A percentile compares a stretch with the other conserved stretches of the same genome.
phyloP scores from a whole-genome alignment of 2,888 invertebrate genomes.

The Pycnomerus fuliginosus region DNA sequence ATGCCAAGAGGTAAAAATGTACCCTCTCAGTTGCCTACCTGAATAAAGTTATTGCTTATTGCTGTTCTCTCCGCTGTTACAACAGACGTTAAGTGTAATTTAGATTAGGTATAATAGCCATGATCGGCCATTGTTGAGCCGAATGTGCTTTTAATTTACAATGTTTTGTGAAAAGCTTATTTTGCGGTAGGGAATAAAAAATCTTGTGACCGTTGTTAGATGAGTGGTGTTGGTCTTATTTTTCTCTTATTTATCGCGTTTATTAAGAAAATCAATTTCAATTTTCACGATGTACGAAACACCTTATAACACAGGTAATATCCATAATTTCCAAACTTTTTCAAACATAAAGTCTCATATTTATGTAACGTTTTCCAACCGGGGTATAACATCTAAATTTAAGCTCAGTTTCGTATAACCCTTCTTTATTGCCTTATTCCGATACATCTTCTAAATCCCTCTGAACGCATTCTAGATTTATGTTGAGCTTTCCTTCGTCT shows the following conservation, averaged over 20 bases:
- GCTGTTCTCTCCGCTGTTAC: slow-evolving; percentile 42
- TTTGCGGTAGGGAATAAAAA: slow-evolving; percentile 25
- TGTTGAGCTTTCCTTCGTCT: slow-evolving; percentile 37
- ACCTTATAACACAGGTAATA: slow-evolving; percentile 5
- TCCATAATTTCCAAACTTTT: slow-evolving; percentile 39
- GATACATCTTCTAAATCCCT: slow-evolving; percentile 51
- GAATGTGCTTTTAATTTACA: slow-evolving; percentile 38
- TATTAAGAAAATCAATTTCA: neutral
- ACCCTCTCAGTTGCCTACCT: slow-evolving; percentile 31
- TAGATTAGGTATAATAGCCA: slow-evolving; percentile 49
- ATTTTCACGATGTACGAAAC: neutral
- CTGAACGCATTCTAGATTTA: slow-evolving; percentile 48
- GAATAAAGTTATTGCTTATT: slow-evolving; percentile 38
- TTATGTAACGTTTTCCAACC: slow-evolving; percentile 39
- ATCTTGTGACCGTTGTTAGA: slow-evolving; percentile 34
- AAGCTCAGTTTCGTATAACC: slow-evolving; percentile 48
- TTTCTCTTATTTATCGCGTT: neutral
- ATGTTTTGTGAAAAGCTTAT: slow-evolving; percentile 28
- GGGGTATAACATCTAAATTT: slow-evolving; percentile 49
- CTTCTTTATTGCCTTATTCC: slow-evolving; percentile 51
- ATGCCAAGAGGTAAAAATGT: slow-evolving; percentile 20
- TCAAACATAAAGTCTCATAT: slow-evolving; percentile 45
- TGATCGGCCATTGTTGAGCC: slow-evolving; percentile 41
- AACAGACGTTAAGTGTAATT: slow-evolving; percentile 47
- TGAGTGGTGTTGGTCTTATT: slow-evolving; percentile 19